Base-by-base conservation (phyloP, 2,888 invertebrate genomes). In the Lithosia quadra region DNA sequence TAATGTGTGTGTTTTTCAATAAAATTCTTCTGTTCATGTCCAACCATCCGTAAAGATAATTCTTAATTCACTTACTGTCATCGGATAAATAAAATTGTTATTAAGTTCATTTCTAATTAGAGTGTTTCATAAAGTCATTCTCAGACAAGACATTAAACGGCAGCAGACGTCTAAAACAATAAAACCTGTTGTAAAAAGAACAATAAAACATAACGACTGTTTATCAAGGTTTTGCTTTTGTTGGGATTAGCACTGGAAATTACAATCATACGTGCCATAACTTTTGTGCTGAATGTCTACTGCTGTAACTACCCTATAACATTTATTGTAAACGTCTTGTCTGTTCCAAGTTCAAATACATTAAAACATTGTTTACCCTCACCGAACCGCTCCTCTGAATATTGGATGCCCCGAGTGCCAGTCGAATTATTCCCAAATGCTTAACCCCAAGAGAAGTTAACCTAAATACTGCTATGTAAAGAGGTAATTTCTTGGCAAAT, bases 341-440 rank as follows among this genome's bases (percentile, higher is more conserved):
- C 24, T 24, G 39, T 39, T 18, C 24, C 18, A 22, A 39, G 60
- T 39, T 60, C 39, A 60, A 60, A 39, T 60, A 60, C 8, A 60
- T 43, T 56, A 58, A 43, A 57, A 65, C 55, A 56, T 22, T 39
- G 65, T 57, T 58, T 57, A 39, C 39, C 28, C 24, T n/a, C 21
- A 65, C 57, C 39, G 15, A 65, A 65, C 43, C 34, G 57, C 28
- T 58, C n/a, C 3, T 24, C 43, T 57, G 43, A 65, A 65, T 65
- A 57, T 57, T 57, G 28, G 36, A 65, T 65, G 57, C 57, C 28
- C 57, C 28, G 28, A 58, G 65, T 65, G 65, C 43, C 43, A 28
- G 57, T 28, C 39, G 39, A 65, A 63, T 63, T 63, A 53, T 63
- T 63, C 21, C 62, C 33, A 21, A 53, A 28, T 24, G 33, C 60